phyloP scores from a whole-genome alignment of 1,140 invertebrate genomes.

The Aphelinus certus region DNA sequence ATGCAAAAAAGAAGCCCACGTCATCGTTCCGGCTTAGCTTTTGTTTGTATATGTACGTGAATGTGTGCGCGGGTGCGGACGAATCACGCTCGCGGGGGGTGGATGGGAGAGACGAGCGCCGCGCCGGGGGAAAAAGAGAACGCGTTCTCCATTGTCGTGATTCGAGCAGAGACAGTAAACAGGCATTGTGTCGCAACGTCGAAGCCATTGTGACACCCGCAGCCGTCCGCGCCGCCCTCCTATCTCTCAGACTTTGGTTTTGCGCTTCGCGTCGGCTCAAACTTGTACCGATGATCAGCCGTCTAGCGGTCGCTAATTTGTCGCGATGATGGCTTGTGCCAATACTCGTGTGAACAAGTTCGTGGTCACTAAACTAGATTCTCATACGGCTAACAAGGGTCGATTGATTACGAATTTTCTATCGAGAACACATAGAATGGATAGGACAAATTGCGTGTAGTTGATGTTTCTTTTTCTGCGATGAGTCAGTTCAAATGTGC shows the following conservation, averaged over 20 bases:
- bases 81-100: not conserved
- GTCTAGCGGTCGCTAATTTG: no score
- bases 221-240: not conserved
- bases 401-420: no score
- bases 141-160: conserved; percentile 54
- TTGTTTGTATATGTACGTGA: not conserved
- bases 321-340: no score
- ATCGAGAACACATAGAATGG: no score
- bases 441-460: no score
- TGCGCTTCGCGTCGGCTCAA: no score
- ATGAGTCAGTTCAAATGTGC: no score
- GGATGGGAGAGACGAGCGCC: conserved; percentile 3
- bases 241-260: not conserved
- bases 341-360: no score
- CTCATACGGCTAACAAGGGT: no score
- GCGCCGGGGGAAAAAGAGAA: conserved; percentile 17
- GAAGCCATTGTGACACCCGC: conserved; percentile 8
- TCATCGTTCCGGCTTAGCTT: conserved; percentile 2
- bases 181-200: conserved; percentile 51
- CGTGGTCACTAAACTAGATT: no score
- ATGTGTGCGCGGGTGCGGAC: not conserved
- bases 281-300: no score
- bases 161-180: conserved; percentile 62
- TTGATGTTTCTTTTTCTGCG: no score
- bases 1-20: conserved; percentile 14